Evolutionary conservation across 2,797 vertebrate species (phyloP).

Genomic region (Tolypeutes matacus): DNA sequence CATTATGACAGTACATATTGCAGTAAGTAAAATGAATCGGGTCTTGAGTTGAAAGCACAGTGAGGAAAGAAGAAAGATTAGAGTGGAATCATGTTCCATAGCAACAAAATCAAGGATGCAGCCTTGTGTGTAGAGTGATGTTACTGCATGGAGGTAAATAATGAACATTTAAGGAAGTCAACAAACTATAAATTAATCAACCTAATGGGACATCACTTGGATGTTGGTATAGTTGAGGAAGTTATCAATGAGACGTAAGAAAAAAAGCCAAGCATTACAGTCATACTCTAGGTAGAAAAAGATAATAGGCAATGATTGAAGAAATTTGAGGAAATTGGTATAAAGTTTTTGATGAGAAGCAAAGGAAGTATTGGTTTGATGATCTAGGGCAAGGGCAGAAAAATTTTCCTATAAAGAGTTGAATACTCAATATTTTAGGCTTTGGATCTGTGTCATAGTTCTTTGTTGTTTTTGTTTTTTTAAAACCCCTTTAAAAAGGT

Average conservation of each 20-base stretch:
- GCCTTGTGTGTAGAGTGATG: not conserved
- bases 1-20: not conserved
- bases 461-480: not conserved
- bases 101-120: not conserved
- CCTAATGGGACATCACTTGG: not conserved
- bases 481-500: not conserved
- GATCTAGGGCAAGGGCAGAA: not conserved
- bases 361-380: not conserved
- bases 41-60: not conserved
- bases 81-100: not conserved
- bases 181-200: not conserved
- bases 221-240: not conserved
- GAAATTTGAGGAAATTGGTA: not conserved
- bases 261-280: not conserved
- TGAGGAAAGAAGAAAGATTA: not conserved
- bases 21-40: not conserved
- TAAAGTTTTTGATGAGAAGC: slow-evolving; percentile 8
- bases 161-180: not conserved
- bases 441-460: not conserved
- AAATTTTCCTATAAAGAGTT: not conserved
- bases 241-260: not conserved
- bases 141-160: not conserved
- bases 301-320: not conserved
- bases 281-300: not conserved
- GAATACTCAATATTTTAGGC: not conserved